phyloP scores from a whole-genome alignment of 2,888 invertebrate genomes.

The Tenthredo livida region DNA sequence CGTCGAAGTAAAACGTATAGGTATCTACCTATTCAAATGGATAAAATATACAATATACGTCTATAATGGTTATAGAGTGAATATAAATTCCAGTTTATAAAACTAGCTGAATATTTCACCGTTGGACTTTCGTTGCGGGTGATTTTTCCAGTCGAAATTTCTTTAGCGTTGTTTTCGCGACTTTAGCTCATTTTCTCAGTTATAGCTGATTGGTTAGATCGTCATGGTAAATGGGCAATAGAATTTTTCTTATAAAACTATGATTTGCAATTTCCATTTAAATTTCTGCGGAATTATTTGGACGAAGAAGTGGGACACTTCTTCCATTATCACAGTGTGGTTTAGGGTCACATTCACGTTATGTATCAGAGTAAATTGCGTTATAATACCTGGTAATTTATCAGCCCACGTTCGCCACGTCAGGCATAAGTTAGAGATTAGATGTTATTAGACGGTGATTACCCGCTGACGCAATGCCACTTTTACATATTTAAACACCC shows the following conservation, averaged over 20 bases:
- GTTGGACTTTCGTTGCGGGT: background rate
- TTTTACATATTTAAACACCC: slow-evolving; percentile 49
- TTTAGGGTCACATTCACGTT: slow-evolving; percentile 14
- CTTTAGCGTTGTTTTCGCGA: background rate
- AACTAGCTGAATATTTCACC: background rate
- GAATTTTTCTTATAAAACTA: background rate
- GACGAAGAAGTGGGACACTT: background rate
- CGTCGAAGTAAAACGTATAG: background rate
- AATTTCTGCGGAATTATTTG: slow-evolving; percentile 8
- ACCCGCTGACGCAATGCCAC: slow-evolving; percentile 50
- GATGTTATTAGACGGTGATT: slow-evolving; percentile 48
- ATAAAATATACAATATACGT: slow-evolving; percentile 1
- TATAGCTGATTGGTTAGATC: too few species aligned
- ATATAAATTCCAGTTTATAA: slow-evolving; percentile 24
- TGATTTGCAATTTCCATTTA: background rate
- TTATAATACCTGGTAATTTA: slow-evolving; percentile 49
- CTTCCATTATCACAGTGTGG: slow-evolving; percentile 22
- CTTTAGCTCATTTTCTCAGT: background rate
- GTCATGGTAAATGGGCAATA: background rate
- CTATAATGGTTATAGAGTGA: slow-evolving; percentile 9
- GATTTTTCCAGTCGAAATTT: background rate
- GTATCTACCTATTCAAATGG: slow-evolving; percentile 11
- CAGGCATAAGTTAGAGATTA: slow-evolving; percentile 50
- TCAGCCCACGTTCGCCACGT: slow-evolving; percentile 48
- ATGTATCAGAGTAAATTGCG: slow-evolving; percentile 48